Base-by-base conservation (phyloP, 2,888 invertebrate species). In the Eumacrocentrus americanus region DNA sequence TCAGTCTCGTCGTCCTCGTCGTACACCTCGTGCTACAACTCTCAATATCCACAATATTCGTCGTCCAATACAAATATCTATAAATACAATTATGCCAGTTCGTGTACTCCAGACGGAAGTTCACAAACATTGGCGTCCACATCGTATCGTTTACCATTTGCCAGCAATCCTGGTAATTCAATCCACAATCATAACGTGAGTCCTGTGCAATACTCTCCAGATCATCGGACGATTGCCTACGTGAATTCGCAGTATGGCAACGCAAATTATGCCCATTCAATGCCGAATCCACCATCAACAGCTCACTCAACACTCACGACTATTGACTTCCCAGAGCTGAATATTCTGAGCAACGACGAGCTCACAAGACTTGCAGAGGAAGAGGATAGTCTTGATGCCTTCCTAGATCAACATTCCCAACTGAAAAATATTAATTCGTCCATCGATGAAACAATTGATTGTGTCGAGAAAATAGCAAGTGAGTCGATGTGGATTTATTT, bases 361-460 rank as follows among this genome's bases (percentile, higher is more conserved):
- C 81, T 93, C 44, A 86, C 88, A 67, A 87, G 88, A 72, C 82
- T 92, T 16, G 84, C 88, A 70, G 86, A 88, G 47, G 89, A 89
- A 80, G 84, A 86, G 0, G 90, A 91, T 70, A 84, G 86, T 67
- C 87, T 91, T 80, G 88, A 91, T 70, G 90, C 91, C 75, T 87
- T 91, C 63, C 80, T 92, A 40, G 88, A 89, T 72, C 87, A 86
- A 65, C 84, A 88, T 75, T 88, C 89, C 0, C 85, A 87, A 64
- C 83, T 91, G 1, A 83, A 87, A 54, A 88, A 90, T 71, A 82
- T 90, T 37, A 89, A 91, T 68, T 81, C 86, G 59, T 85, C 87
- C 62, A 84, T 92, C 0, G 90, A 91, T 73, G 88, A 90, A 59
- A 81, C 90, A 61, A 89, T 92, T 80, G 83, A 82, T 66, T 87